Conservation (phyloP, 2,797 vertebrate genomes). For the Podargus strigoides region DNA sequence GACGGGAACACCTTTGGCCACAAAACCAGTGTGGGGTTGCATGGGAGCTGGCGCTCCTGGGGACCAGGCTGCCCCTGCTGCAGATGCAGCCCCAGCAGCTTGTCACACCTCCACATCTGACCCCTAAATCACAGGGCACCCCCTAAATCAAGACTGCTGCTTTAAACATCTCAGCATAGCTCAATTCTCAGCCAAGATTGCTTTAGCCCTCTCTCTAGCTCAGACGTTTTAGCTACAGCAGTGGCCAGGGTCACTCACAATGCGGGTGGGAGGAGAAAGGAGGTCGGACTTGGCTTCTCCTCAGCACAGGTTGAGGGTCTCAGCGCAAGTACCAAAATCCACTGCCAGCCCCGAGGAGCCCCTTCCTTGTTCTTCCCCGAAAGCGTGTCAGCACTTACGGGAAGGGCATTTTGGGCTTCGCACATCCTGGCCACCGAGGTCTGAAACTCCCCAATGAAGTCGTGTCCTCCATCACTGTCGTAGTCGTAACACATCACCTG, state of each 20-base stretch:
- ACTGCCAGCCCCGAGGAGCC: fast-evolving
- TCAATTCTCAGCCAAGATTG: neutral
- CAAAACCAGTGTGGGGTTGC: neutral
- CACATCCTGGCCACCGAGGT: slow-evolving; percentile 88
- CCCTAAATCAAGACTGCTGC: neutral
- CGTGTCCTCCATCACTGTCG: slow-evolving; percentile 93
- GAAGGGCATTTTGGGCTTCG: slow-evolving; percentile 82
- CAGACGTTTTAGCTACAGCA: neutral
- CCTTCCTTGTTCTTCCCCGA: neutral
- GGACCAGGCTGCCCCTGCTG: neutral
- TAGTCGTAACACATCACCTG: slow-evolving; percentile 95
- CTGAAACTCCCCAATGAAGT: slow-evolving; percentile 96
- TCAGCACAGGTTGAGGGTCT: neutral
- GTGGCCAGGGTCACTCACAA: neutral
- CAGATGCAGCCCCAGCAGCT: neutral
- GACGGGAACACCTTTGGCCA: neutral
- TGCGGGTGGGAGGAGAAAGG: neutral
- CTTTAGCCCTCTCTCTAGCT: neutral
- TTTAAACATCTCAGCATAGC: neutral
- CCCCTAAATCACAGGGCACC: neutral
- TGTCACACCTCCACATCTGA: neutral
- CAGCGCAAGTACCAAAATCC: neutral
- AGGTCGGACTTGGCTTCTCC: neutral
- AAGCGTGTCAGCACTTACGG: slow-evolving; percentile 70
- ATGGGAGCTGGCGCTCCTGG: neutral